Base-by-base conservation (phyloP, 2,113 vertebrate species). In the Picathartes gymnocephalus region DNA sequence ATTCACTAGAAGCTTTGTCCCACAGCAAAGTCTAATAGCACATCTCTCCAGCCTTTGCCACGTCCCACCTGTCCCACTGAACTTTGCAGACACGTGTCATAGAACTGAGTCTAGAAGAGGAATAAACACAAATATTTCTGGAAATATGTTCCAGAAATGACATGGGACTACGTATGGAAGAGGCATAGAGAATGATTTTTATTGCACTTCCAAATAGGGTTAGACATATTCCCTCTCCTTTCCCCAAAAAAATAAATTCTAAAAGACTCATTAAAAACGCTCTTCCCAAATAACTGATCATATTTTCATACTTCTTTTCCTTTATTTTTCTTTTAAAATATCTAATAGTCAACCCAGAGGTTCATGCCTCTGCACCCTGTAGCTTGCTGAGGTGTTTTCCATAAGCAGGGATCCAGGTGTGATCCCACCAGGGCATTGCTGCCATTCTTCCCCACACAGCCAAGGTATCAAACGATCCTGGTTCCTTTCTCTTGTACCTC, bases 71-170 rank as follows among this genome's bases (percentile, higher is more conserved):
- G 40, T 84, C 53, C 54, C 20, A 9, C 37, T 85, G 73, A 72
- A 45, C 86, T 89, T 92, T 28, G 37, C 27, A 91, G 65, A 64
- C 47, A 23, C 73, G 42, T 74, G 64, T 56, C 37, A 57, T 13
- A 14, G 21, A 57, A 62, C n/a, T 85, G 56, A 45, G 40, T 76
- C 74, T 95, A 70, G 50, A 91, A 91, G 22, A 88, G 42, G 54
- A 82, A 90, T 82, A 91, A 95, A 76, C 20, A 13, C 17, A 87
- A 72, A 69, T 80, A 60, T 47, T 58, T 82, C 45, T 79, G 57
- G 33, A 47, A 93, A 72, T 91, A 65, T 66, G 45, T 84, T 91
- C 54, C 53, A 92, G 77, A 91, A 85, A 87, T 79, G 94, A 76
- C 37, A 28, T 11, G 8, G n/a, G 44, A 27, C 44, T 79, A 54